These are phyloP conservation scores for Drosophila subquinaria DNA, from an alignment of 2,888 invertebrate species.

Conservation along the genomic window DNA sequence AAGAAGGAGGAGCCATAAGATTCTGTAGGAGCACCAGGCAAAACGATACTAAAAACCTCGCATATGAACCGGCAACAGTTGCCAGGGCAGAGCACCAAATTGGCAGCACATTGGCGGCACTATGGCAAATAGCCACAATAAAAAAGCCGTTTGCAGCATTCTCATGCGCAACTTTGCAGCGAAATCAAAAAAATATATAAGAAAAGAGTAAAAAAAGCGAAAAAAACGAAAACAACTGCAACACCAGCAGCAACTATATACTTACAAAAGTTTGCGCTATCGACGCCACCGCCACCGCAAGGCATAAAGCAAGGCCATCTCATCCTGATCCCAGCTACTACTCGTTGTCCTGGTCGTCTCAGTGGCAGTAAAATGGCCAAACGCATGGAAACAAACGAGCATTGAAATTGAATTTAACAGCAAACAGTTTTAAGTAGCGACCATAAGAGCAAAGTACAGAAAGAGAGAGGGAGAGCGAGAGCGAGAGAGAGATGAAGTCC, in stretches of 20 bases:
- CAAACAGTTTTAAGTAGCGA: slow-evolving; percentile 76
- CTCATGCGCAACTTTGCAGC: slow-evolving; percentile 77
- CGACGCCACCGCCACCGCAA: slow-evolving; percentile 63
- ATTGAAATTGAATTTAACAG: slow-evolving; percentile 82
- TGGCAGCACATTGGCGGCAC: slow-evolving; percentile 73
- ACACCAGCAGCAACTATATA: slow-evolving; percentile 48
- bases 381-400: slow-evolving; percentile 77
- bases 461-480: not conserved
- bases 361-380: slow-evolving; percentile 59
- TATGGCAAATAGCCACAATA: slow-evolving; percentile 81
- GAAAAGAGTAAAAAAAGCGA: slow-evolving; percentile 11
- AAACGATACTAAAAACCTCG: slow-evolving; percentile 56
- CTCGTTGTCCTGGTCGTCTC: slow-evolving; percentile 20
- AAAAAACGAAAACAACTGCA: slow-evolving; percentile 39
- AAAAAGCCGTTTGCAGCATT: slow-evolving; percentile 83
- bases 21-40: slow-evolving; percentile 20
- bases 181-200: slow-evolving; percentile 51
- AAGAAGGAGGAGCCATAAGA: slow-evolving; percentile 22
- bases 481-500: not conserved
- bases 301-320: slow-evolving; percentile 67
- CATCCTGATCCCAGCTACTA: slow-evolving; percentile 36
- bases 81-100: slow-evolving; percentile 59
- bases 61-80: slow-evolving; percentile 67
- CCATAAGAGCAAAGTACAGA: slow-evolving; percentile 18
- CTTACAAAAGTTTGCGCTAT: slow-evolving; percentile 68